These are phyloP conservation scores for Lasioglossum oenotherae DNA, from an alignment of 2,888 invertebrate genomes.

Conservation along the genomic window DNA sequence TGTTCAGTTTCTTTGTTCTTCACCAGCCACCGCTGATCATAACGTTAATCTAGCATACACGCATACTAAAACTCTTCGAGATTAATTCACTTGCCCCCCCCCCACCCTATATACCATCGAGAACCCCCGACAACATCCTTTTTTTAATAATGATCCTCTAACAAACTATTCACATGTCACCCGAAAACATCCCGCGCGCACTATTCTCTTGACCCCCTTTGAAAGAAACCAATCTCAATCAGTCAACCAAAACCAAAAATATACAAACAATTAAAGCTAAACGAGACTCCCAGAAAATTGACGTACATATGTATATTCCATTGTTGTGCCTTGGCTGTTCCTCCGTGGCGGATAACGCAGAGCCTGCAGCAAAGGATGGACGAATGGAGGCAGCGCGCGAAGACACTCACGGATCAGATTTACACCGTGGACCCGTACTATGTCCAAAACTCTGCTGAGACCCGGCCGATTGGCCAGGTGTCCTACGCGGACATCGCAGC, in stretches of 20 bases:
- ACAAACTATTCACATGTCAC: background rate
- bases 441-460: slow-evolving; percentile 85
- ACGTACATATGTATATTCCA: slow-evolving; percentile 70
- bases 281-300: slow-evolving; percentile 63
- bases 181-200: background rate
- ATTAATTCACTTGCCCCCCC: background rate
- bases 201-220: background rate
- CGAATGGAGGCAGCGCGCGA: slow-evolving; percentile 89
- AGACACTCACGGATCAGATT: slow-evolving; percentile 89
- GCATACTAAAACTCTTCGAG: slow-evolving; percentile 21
- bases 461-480: slow-evolving; percentile 80
- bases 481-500: slow-evolving; percentile 90
- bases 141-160: background rate
- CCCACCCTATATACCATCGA: background rate
- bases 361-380: slow-evolving; percentile 88
- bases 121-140: background rate
- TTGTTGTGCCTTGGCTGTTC: slow-evolving; percentile 82
- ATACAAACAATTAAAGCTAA: background rate
- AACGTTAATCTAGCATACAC: slow-evolving; percentile 48
- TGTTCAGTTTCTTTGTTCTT: slow-evolving; percentile 30
- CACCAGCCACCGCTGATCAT: slow-evolving; percentile 32
- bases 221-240: background rate
- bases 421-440: slow-evolving; percentile 91
- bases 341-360: slow-evolving; percentile 86
- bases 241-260: background rate